A percentile compares a stretch with the other conserved stretches of the same genome.
Evolutionary conservation across 2,888 invertebrate genomes (phyloP).

Genomic region (Drosophila mimetica): DNA sequence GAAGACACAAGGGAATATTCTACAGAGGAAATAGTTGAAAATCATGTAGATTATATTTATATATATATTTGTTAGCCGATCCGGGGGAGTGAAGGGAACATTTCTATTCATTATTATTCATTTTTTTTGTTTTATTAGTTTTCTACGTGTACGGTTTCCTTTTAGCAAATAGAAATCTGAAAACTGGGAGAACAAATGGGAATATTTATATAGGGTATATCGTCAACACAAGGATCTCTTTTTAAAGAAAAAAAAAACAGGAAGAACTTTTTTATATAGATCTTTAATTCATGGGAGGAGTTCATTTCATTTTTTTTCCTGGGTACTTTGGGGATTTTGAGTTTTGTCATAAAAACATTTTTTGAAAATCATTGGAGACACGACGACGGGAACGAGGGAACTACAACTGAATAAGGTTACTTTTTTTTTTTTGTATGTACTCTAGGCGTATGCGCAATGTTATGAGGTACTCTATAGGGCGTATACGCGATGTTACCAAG

Average conservation of each 20-base stretch:
- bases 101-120: conserved; percentile 8
- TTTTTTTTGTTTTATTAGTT: conserved; percentile 24
- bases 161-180: conserved; percentile 18
- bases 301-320: conserved; percentile 1
- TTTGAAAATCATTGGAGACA: conserved; percentile 14
- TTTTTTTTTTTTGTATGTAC: conserved; percentile 71
- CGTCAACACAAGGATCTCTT: conserved; percentile 65
- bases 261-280: conserved; percentile 34
- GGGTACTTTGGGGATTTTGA: conserved; percentile 5
- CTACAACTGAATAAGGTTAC: conserved; percentile 43
- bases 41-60: conserved; percentile 42
- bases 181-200: conserved; percentile 9
- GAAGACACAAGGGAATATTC: conserved; percentile 38
- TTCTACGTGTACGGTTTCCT: conserved; percentile 29
- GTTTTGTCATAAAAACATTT: conserved; percentile 1
- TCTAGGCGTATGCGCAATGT: conserved; percentile 74
- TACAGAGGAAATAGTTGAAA: conserved; percentile 31
- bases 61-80: conserved; percentile 42
- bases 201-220: conserved; percentile 38
- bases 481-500: conserved; percentile 73
- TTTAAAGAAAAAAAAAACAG: conserved; percentile 52
- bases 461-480: conserved; percentile 72
- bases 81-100: conserved; percentile 27
- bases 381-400: not conserved
- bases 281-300: conserved; percentile 4